phyloP scores from a whole-genome alignment of 1,140 invertebrate genomes.

The Heliconius hewitsoni region DNA sequence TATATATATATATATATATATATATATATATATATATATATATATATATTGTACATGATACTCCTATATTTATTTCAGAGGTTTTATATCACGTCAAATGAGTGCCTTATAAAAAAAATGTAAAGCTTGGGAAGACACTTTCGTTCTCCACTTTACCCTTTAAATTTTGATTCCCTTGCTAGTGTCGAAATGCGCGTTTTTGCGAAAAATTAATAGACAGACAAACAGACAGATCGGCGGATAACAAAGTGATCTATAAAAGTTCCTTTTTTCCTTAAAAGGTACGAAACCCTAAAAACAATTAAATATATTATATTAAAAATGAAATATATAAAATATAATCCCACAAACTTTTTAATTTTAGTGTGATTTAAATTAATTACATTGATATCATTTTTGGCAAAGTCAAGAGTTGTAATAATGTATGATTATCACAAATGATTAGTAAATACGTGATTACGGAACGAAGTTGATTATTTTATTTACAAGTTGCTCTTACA shows the following conservation, averaged over 20 bases:
- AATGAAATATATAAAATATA: background rate
- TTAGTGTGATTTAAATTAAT: background rate
- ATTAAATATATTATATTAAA: too few species aligned
- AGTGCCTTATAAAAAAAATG: background rate
- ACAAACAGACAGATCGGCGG: too few species aligned
- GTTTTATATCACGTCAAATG: background rate
- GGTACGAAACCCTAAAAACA: too few species aligned
- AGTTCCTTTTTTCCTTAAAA: too few species aligned
- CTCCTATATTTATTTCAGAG: background rate
- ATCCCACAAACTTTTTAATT: background rate
- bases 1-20: too few species aligned
- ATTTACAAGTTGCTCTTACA: constrained; percentile 15
- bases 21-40: too few species aligned
- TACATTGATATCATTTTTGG: background rate
- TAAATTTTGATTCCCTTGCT: too few species aligned
- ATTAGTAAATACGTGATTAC: constrained; percentile 25
- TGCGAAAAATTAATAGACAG: too few species aligned
- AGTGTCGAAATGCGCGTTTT: too few species aligned
- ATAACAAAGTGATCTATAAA: too few species aligned
- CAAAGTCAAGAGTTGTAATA: constrained; percentile 17
- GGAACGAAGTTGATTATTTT: constrained; percentile 10
- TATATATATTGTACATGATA: constrained; percentile 1
- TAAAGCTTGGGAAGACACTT: too few species aligned
- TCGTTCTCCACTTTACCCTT: too few species aligned
- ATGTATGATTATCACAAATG: constrained; percentile 30